Evolutionary conservation across 2,888 invertebrate species (phyloP), one percentile per base, ranked within the genome.

Genomic region (Sesia apiformis): DNA sequence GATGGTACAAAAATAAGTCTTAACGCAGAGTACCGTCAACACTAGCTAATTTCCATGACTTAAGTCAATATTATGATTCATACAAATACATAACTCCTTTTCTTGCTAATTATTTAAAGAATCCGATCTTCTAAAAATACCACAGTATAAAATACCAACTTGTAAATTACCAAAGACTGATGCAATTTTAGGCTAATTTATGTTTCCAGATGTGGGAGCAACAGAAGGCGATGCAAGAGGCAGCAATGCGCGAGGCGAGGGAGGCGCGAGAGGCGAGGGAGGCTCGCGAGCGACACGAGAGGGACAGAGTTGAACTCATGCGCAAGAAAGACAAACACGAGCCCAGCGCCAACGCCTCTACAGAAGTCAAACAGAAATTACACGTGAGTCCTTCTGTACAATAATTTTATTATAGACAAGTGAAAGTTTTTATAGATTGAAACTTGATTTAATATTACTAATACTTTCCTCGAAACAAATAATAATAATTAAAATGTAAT

Each of bases 291-390:
- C 82, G 93, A 57, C 91, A 93, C 69, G 96, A 97, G 81, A 92
- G 96, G 60, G 96, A 97, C 69, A 91, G 94, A 69, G 91, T 96
- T 64, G 96, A 97, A 72, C 94, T 95, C 63, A 91, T 97, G 69
- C 93, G 96, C 74, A 97, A 97, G 87, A 97, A 98, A 81, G 97
- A 97, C 83, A 97, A 97, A 81, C 95, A 96, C 76, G 97, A 97
- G 81, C 97, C 97, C 89, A 97, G 97, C 88, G 98, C 98, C 56
- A 95, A 97, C 72, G 98, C 98, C 63, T 98, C 98, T 63, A 94
- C 96, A 38, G 98, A 98, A 87, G 98, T 98, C 74, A 98, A 98
- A 83, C 97, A 97, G 90, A 96, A 97, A 74, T 91, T 98, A 68
- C 97, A 97, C 92, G 97, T 95, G 75, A 63, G 61, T 2, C 23